Percentiles rank a stretch among this genome's conserved stretches.
phyloP scores from a whole-genome alignment of 2,888 invertebrate genomes.

The Watsonalla binaria region DNA sequence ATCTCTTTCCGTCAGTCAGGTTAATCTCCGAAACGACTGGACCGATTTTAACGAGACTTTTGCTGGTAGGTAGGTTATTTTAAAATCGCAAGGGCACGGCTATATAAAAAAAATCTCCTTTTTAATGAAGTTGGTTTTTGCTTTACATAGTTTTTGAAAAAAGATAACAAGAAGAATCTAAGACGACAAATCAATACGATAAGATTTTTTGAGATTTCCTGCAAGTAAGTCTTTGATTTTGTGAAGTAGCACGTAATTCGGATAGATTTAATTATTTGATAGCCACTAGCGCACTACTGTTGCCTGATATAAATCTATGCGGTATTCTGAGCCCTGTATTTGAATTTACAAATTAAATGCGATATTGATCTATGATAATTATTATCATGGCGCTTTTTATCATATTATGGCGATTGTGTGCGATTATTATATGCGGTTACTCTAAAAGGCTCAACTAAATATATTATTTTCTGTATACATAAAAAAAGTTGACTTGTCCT shows the following conservation, averaged over 20 bases:
- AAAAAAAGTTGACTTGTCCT: no score
- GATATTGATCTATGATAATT: not conserved
- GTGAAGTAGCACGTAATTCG: not conserved
- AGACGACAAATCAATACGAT: not conserved
- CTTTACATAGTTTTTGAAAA: no score
- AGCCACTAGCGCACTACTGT: not conserved
- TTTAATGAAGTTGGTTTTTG: no score
- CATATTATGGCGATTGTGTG: not conserved
- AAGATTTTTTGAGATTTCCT: not conserved
- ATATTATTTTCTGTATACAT: no score
- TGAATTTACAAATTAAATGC: not conserved
- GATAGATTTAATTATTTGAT: slow-evolving; percentile 2
- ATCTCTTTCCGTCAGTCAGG: no score
- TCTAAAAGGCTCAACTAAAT: no score
- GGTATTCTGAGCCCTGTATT: not conserved
- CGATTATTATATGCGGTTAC: not conserved
- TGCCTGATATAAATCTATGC: not conserved
- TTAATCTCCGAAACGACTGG: no score
- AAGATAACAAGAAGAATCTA: not conserved
- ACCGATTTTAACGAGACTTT: no score
- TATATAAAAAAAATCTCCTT: no score
- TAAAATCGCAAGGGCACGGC: no score
- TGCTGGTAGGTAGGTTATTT: no score
- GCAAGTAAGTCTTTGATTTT: not conserved
- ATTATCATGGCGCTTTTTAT: not conserved